A percentile compares a stretch with the other conserved stretches of the same genome.
These are phyloP conservation scores for Thaumatotibia leucotreta DNA, from an alignment of 1,140 invertebrate genomes.

Conservation along the genomic window DNA sequence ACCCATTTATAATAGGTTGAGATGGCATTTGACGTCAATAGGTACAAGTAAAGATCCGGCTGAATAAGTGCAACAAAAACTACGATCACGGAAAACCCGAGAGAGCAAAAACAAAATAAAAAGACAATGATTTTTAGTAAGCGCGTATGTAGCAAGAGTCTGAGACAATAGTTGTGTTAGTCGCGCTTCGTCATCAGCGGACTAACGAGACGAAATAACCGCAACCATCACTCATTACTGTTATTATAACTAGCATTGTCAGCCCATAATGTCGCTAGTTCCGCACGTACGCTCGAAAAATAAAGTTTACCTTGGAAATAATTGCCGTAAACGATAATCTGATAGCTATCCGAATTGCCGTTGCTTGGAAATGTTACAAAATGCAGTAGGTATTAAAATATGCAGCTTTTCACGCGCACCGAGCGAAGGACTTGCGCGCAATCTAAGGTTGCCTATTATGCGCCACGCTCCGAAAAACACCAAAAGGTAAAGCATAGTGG, in stretches of 20 bases:
- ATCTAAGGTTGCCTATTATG: constrained; percentile 73
- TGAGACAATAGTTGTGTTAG: constrained; percentile 11
- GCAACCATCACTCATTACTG: constrained; percentile 10
- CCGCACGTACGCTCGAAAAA: neutral
- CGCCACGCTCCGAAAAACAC: constrained; percentile 74
- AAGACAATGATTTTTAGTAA: constrained; percentile 14
- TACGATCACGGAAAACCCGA: constrained; percentile 3
- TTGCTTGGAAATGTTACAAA: constrained; percentile 47
- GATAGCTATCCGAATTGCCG: constrained; percentile 38
- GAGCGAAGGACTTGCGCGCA: constrained; percentile 69
- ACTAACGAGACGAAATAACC: constrained; percentile 11
- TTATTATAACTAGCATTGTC: constrained; percentile 8
- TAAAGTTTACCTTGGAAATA: constrained; percentile 39
- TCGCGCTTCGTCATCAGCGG: constrained; percentile 8
- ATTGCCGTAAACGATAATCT: constrained; percentile 24
- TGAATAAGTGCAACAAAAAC: constrained; percentile 8
- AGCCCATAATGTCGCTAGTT: constrained; percentile 2
- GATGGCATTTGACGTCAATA: neutral
- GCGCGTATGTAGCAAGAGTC: constrained; percentile 8
- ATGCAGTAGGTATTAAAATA: constrained; percentile 51
- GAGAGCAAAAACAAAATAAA: constrained; percentile 3
- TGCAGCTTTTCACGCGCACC: constrained; percentile 61
- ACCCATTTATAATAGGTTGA: neutral
- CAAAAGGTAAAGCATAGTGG: constrained; percentile 64
- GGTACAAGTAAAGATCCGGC: constrained; percentile 4